These are phyloP conservation scores for Helogale parvula DNA, from an alignment of 2,113 vertebrate species.

Conservation along the genomic window DNA sequence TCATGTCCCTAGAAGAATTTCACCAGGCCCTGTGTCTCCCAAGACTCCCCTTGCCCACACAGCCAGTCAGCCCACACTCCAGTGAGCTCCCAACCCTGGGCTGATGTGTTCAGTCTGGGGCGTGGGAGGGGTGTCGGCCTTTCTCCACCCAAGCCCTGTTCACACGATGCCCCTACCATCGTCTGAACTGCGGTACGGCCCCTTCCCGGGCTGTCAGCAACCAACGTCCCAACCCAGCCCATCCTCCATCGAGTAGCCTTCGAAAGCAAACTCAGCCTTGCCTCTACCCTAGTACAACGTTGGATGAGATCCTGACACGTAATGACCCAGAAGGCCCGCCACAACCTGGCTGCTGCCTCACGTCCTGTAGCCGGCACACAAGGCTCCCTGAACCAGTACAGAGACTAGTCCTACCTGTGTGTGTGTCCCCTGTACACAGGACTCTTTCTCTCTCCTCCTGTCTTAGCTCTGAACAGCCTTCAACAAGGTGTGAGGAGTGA, in stretches of 20 bases:
- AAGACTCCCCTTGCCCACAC: neutral
- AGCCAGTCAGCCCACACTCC: neutral
- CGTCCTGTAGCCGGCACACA: neutral
- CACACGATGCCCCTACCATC: neutral
- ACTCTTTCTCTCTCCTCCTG: neutral
- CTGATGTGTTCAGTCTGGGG: neutral
- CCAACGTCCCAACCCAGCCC: neutral
- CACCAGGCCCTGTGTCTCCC: neutral
- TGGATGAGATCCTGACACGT: neutral
- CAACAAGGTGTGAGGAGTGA: neutral
- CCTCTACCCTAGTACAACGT: neutral
- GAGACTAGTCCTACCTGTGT: neutral
- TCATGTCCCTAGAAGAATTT: neutral
- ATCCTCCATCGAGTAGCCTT: neutral
- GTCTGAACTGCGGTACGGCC: neutral
- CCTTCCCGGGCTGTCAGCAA: neutral
- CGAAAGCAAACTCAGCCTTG: too few species aligned
- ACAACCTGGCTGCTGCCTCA: neutral
- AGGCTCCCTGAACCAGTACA: neutral
- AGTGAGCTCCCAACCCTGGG: neutral
- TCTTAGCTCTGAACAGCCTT: neutral
- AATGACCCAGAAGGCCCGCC: neutral
- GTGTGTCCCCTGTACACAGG: rapidly evolving
- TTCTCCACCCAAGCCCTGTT: neutral
- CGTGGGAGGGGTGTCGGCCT: rapidly evolving